Percentiles rank a stretch among this genome's conserved stretches.
phyloP scores from a whole-genome alignment of 1,140 invertebrate genomes.

The Pristionchus pacificus region DNA sequence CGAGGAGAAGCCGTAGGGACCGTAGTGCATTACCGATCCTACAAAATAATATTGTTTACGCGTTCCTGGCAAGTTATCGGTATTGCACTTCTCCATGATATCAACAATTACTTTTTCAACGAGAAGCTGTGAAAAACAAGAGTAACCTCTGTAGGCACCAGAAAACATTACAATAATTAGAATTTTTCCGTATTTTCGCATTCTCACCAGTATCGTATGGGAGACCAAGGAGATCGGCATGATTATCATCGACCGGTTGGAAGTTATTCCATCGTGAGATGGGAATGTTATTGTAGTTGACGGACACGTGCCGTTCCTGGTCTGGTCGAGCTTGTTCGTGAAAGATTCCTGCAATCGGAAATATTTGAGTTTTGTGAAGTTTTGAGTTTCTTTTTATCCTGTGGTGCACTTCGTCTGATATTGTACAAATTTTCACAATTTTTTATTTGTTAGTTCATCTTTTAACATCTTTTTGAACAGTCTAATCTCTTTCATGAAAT shows the following conservation, averaged over 20 bases:
- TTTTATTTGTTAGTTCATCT: no score
- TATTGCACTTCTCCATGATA: neutral
- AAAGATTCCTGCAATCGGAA: neutral
- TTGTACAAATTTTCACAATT: no score
- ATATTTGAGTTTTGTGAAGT: no score
- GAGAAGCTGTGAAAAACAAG: neutral
- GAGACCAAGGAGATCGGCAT: constrained; percentile 43
- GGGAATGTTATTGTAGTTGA: constrained; percentile 48
- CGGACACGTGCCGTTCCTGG: constrained; percentile 40
- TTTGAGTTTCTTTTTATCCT: no score
- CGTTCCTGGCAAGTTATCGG: neutral
- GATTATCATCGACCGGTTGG: constrained; percentile 42
- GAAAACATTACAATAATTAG: neutral
- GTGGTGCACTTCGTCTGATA: no score
- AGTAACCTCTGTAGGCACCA: neutral
- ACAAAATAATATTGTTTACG: constrained; percentile 6
- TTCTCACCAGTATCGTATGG: constrained; percentile 51
- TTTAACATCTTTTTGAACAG: no score
- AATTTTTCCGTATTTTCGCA: neutral
- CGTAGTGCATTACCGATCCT: constrained; percentile 57
- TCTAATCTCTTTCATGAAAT: no score
- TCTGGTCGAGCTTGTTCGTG: constrained; percentile 54
- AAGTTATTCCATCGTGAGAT: constrained; percentile 56
- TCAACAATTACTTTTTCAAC: neutral
- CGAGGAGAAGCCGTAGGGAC: constrained; percentile 48